Evolutionary conservation across 2,113 vertebrate species (phyloP), one percentile per base, ranked within the genome.

Genomic region (Oryzias melastigma): DNA sequence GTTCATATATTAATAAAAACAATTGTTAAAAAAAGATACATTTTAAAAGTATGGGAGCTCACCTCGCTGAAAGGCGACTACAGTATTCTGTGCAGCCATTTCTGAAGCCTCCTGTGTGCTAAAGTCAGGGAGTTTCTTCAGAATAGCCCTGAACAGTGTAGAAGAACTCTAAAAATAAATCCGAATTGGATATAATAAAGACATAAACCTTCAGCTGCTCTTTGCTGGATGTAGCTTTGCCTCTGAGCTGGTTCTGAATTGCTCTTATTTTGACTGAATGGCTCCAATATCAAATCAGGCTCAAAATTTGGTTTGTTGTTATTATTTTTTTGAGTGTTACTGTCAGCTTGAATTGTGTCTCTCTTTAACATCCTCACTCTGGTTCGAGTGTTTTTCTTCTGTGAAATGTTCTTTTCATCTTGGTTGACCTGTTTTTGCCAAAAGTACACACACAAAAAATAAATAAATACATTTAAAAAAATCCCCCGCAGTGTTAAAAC

Each of bases 71-170:
- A 5, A 1, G 5, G 25, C 25, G 25, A 22, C 22, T 2, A 22
- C 22, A 27, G 25, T 5, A 27, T 27, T 27, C 25, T 5, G 4
- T 7, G 25, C 25, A 17, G 14, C 5, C 14, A 45, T 17, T 17
- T 16, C 5, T 14, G 15, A 15, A 45, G 14, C 75, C 70, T 78
- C 64, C 58, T 77, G 65, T 79, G 73, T 84, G 75, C 82, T 79
- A 90, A 83, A 87, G 81, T 86, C 85, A 84, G 79, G 81, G 80
- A 77, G 77, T 88, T 87, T 88, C 81, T 87, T 27, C 83, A 89
- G 81, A 79, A 85, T 81, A 77, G 67, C 80, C 74, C 76, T 71
- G 77, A 76, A 86, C 68, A 82, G 56, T 81, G 64, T 58, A 77
- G 83, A 61, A 59, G 46, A 51, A 60, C 62, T 65, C 75, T 71